Evolutionary conservation across 2,888 invertebrate species (phyloP), one percentile per base, ranked within the genome.

Genomic region (Lasioglossum lativentre): DNA sequence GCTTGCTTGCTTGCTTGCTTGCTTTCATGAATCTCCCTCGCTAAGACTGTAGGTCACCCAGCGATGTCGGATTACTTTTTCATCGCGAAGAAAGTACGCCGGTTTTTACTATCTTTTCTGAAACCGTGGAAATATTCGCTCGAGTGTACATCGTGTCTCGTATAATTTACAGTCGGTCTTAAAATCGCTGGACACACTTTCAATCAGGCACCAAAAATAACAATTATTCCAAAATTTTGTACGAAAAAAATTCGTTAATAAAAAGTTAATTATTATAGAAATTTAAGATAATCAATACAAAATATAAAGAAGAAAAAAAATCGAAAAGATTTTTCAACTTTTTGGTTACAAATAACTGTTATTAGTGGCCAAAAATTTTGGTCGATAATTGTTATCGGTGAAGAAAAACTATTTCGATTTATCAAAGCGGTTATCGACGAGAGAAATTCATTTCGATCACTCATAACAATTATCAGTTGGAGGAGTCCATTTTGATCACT

Each of bases 1-100:
- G 45, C 72, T 71, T 80, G 73, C 80, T 68, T 77, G 79, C 79
- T 85, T 89, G 45, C 71, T 68, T 80, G 73, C 80, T 68, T 77
- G 78, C 80, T 85, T 90, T 90, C 89, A 83, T 88, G 88, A 90
- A 92, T 91, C 90, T 91, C 88, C 83, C 79, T 83, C 78, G 86
- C 86, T 59, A 86, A 90, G 85, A 88, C 88, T 89, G 76, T 89
- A 83, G 89, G 89, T 91, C 88, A 91, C 82, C 82, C 85, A 80
- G 82, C 85, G 70, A 78, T 73, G 68, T 72, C 75, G 77, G 75
- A 82, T 87, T 80, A 68, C 78, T 71, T 71, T 79, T 74, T 74
- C 45, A 56, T 27, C 59, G 16, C 19, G 23, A 83, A 47, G 63
- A 45, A 71, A 63, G 6, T 38, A 40, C 42, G 10, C 42, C 42